These are phyloP conservation scores for Pycnonotus jocosus DNA, from an alignment of 2,113 vertebrate genomes.

Conservation along the genomic window DNA sequence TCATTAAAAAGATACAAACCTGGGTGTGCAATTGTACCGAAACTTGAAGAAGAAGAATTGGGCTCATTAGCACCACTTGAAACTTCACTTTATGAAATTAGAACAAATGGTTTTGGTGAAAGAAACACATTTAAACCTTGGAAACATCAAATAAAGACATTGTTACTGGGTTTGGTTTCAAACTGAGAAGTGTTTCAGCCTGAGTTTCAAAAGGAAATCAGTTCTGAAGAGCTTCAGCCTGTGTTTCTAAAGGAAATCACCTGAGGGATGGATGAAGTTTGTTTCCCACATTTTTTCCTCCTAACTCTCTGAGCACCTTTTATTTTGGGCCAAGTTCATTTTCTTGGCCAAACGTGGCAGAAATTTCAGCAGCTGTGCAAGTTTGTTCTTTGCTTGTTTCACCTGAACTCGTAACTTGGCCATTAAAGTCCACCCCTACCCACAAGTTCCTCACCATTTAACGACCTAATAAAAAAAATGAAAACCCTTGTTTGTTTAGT, in stretches of 20 bases:
- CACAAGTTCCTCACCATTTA: background rate
- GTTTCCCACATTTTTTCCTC: background rate
- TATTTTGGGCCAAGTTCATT: background rate
- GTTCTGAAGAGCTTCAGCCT: background rate
- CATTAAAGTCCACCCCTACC: background rate
- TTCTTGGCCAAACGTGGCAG: background rate
- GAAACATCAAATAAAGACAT: background rate
- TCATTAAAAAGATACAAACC: slow-evolving; percentile 28
- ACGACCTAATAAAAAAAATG: background rate
- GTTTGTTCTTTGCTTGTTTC: background rate
- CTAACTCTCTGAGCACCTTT: background rate
- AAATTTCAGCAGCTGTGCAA: background rate
- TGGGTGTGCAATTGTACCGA: background rate
- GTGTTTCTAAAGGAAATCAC: background rate
- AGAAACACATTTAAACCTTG: background rate
- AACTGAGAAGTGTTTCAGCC: background rate
- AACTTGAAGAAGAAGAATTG: background rate
- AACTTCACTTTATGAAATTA: background rate
- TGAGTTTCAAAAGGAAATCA: background rate
- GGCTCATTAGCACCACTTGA: background rate
- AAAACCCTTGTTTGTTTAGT: background rate
- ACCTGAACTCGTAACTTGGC: background rate
- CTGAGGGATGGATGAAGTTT: background rate
- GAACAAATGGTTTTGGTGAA: background rate
- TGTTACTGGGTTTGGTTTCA: background rate